phyloP scores from a whole-genome alignment of 2,113 vertebrate species.

The Charina bottae region DNA sequence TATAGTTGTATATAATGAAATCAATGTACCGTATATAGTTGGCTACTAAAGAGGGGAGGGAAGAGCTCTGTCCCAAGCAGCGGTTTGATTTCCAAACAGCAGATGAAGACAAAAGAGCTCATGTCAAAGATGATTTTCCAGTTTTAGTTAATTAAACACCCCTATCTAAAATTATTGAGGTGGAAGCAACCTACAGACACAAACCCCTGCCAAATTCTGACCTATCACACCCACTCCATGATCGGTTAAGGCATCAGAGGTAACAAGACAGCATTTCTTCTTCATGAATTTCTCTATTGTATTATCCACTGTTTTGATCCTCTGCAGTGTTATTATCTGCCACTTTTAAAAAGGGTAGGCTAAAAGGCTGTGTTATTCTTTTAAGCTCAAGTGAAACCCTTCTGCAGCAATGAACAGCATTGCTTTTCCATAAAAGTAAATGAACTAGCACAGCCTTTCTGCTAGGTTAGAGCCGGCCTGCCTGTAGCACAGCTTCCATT shows the following conservation, averaged over 20 bases:
- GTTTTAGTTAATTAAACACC: background rate
- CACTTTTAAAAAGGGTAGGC: background rate
- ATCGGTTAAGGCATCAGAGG: background rate
- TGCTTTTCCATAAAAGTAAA: conserved; percentile 1
- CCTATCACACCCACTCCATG: background rate
- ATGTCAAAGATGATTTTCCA: background rate
- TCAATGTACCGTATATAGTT: background rate
- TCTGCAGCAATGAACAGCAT: background rate
- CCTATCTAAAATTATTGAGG: background rate
- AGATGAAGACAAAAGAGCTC: background rate
- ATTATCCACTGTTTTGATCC: background rate
- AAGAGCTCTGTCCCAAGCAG: background rate
- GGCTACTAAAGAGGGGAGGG: background rate
- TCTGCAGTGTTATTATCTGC: background rate
- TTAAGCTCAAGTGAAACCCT: background rate
- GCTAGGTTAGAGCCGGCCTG: background rate
- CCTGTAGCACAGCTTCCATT: conserved; percentile 8
- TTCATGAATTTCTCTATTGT: background rate
- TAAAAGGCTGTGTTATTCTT: background rate
- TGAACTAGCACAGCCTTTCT: background rate
- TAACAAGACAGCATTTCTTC: background rate
- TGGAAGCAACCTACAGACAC: background rate
- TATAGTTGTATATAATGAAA: background rate
- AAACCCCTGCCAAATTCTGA: background rate
- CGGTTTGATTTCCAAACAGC: background rate